Evolutionary conservation across 2,797 vertebrate genomes (phyloP).

Genomic region (Lemur catta): DNA sequence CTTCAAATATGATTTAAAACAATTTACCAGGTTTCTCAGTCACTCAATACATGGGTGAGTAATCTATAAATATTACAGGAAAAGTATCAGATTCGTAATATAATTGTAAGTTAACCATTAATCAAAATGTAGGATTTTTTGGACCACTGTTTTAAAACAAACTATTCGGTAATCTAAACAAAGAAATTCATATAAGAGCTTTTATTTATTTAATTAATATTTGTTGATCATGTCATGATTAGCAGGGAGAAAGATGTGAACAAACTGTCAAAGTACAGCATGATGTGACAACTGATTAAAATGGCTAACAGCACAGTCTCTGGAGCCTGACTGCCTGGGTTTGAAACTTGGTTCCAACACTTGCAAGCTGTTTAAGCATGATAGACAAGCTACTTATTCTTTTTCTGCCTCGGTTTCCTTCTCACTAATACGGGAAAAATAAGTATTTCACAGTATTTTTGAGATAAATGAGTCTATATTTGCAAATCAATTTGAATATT

Average conservation of each 20-base stretch:
- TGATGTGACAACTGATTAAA: background rate
- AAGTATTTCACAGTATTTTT: background rate
- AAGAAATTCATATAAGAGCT: background rate
- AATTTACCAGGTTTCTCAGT: background rate
- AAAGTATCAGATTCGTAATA: background rate
- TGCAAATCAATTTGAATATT: background rate
- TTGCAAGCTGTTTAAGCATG: background rate
- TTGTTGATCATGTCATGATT: background rate
- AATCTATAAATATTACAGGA: background rate
- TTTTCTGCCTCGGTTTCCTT: background rate
- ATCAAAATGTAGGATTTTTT: background rate
- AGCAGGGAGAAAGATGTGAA: background rate
- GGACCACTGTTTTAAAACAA: background rate
- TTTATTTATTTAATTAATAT: background rate
- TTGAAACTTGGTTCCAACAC: background rate
- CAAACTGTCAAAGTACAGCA: background rate
- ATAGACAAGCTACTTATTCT: background rate
- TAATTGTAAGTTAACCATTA: background rate
- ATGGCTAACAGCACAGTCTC: background rate
- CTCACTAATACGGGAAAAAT: background rate
- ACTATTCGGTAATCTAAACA: background rate
- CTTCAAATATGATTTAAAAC: background rate
- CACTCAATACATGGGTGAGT: background rate
- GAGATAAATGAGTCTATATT: background rate
- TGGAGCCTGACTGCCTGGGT: background rate